A percentile compares a stretch with the other conserved stretches of the same genome.
phyloP scores from a whole-genome alignment of 2,888 invertebrate genomes.

The Salticus scenicus region DNA sequence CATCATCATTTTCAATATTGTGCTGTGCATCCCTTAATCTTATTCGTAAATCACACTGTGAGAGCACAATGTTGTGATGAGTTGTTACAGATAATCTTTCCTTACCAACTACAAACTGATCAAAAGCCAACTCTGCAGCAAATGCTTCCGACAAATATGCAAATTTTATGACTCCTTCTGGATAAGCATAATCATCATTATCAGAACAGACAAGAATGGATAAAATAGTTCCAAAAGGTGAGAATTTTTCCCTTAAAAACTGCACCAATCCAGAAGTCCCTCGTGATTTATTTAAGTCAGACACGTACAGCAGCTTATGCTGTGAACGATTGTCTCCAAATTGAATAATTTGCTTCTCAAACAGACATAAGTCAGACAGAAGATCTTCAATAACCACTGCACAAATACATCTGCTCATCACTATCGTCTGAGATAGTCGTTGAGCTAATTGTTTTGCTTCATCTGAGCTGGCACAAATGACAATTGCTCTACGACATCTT shows the following conservation, averaged over 20 bases:
- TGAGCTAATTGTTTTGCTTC: constrained; percentile 26
- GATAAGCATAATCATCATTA: constrained; percentile 39
- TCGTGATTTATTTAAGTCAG: constrained; percentile 36
- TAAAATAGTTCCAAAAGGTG: constrained; percentile 51
- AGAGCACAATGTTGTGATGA: constrained; percentile 56
- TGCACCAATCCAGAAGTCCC: constrained; percentile 21
- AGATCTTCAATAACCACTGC: constrained; percentile 53
- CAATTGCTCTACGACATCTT: constrained; percentile 56
- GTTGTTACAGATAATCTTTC: constrained; percentile 48
- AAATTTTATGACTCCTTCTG: constrained; percentile 52
- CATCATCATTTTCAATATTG: not conserved
- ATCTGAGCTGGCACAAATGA: constrained; percentile 26
- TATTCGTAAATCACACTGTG: constrained; percentile 49
- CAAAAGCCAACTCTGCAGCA: constrained; percentile 59
- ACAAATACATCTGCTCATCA: constrained; percentile 36
- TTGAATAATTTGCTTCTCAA: constrained; percentile 49
- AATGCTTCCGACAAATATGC: constrained; percentile 52
- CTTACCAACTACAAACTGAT: constrained; percentile 44
- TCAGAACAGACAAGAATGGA: constrained; percentile 45
- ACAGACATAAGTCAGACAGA: constrained; percentile 43
- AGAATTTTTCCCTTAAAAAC: constrained; percentile 43
- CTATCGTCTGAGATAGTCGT: constrained; percentile 24
- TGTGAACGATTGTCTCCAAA: constrained; percentile 46
- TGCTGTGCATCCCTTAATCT: constrained; percentile 38
- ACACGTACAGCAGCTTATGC: constrained; percentile 46